Evolutionary conservation across 2,888 invertebrate species (phyloP).

Genomic region (Cerastis rubricosa): DNA sequence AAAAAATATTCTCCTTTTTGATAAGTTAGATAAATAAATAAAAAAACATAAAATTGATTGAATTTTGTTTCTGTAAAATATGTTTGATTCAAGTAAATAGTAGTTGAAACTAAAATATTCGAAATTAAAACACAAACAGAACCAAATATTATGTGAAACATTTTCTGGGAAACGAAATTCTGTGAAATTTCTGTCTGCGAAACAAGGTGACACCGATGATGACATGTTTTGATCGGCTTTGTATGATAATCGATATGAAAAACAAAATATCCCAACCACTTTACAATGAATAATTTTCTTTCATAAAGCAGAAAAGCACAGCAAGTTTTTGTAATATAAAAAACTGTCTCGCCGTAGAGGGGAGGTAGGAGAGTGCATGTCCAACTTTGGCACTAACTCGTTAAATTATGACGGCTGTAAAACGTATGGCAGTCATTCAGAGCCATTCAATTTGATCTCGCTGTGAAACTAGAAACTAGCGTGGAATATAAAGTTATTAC

Average conservation of each 20-base stretch:
- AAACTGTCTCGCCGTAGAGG: slow-evolving; percentile 30
- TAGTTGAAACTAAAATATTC: too few species aligned
- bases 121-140: too few species aligned
- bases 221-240: background rate
- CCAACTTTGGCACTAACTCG: slow-evolving; percentile 37
- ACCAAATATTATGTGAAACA: too few species aligned
- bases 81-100: too few species aligned
- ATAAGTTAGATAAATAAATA: too few species aligned
- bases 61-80: too few species aligned
- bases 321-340: slow-evolving; percentile 10
- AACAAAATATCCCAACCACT: background rate
- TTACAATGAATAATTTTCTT: background rate
- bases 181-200: too few species aligned
- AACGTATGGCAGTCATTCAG: slow-evolving; percentile 41
- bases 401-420: slow-evolving; percentile 45
- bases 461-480: background rate
- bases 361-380: slow-evolving; percentile 27
- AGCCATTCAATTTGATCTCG: slow-evolving; percentile 46
- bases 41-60: too few species aligned
- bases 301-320: background rate
- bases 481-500: slow-evolving; percentile 13
- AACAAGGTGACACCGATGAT: too few species aligned
- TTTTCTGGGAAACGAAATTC: too few species aligned
- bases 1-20: too few species aligned
- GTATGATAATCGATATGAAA: background rate